Conservation (phyloP, 2,113 vertebrate species). For the Atlantisia rogersi region DNA sequence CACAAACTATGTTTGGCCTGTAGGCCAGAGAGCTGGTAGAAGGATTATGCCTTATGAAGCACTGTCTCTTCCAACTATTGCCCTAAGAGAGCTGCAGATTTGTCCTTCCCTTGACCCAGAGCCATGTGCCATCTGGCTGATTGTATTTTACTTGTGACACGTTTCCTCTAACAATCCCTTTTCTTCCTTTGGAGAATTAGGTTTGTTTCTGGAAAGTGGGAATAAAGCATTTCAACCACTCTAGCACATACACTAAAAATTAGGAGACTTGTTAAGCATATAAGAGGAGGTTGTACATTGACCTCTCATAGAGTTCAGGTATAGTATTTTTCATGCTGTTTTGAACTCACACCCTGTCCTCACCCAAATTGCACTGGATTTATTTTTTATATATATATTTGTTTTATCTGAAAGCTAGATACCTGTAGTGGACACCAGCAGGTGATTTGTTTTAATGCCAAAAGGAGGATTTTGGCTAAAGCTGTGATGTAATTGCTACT, state of each 20-base stretch:
- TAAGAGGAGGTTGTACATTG: background rate
- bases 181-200: background rate
- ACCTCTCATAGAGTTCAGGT: background rate
- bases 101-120: background rate
- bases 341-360: background rate
- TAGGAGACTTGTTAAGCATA: background rate
- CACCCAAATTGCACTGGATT: background rate
- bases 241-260: background rate
- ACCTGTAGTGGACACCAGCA: background rate
- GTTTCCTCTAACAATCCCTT: background rate
- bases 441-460: constrained; percentile 26
- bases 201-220: background rate
- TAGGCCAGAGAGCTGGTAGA: background rate
- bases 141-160: background rate
- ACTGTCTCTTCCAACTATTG: background rate
- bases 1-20: background rate
- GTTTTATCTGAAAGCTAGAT: background rate
- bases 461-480: constrained; percentile 41
- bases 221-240: background rate
- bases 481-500: background rate
- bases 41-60: background rate
- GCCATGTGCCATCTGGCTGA: background rate
- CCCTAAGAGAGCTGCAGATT: background rate
- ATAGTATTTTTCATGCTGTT: background rate
- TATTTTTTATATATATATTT: too few species aligned